Conservation (phyloP, 1,140 invertebrate genomes). For the Drosophila sturtevanti region DNA sequence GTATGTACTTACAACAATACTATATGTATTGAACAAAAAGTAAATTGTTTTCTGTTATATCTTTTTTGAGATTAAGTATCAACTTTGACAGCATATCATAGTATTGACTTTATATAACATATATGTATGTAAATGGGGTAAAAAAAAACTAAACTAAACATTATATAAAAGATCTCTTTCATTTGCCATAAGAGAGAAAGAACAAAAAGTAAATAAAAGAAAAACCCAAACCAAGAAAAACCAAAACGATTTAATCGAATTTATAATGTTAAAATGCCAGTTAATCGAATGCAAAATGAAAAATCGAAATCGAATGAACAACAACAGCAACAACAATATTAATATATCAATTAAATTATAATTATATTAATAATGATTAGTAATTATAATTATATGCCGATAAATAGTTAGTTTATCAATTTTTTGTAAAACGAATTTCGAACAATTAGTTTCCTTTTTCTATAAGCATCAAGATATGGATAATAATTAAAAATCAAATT, state of each 20-base stretch:
- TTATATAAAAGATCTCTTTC: slow-evolving; percentile 26
- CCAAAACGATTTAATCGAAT: slow-evolving; percentile 79
- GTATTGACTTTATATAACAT: slow-evolving; percentile 43
- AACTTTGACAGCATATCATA: slow-evolving; percentile 67
- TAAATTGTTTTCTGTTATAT: slow-evolving; percentile 51
- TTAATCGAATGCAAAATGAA: slow-evolving; percentile 50
- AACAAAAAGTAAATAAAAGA: background rate
- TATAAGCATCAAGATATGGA: slow-evolving; percentile 70
- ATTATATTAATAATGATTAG: slow-evolving; percentile 49
- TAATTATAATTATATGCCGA: slow-evolving; percentile 57
- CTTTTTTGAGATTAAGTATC: slow-evolving; percentile 23
- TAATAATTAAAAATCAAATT: slow-evolving; percentile 75
- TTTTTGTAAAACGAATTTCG: slow-evolving; percentile 75
- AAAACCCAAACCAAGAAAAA: slow-evolving; percentile 27
- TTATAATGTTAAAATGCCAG: slow-evolving; percentile 79
- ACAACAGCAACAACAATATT: slow-evolving; percentile 47
- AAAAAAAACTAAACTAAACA: slow-evolving; percentile 26
- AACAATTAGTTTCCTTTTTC: slow-evolving; percentile 66
- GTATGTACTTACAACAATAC: background rate
- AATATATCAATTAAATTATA: slow-evolving; percentile 79
- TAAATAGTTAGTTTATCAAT: slow-evolving; percentile 74
- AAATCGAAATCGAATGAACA: slow-evolving; percentile 17
- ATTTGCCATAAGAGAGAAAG: slow-evolving; percentile 52
- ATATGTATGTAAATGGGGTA: slow-evolving; percentile 6
- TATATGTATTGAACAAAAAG: slow-evolving; percentile 49